A percentile compares a stretch with the other conserved stretches of the same genome.
phyloP scores from a whole-genome alignment of 2,113 vertebrate genomes.

The Callocephalon fimbriatum region DNA sequence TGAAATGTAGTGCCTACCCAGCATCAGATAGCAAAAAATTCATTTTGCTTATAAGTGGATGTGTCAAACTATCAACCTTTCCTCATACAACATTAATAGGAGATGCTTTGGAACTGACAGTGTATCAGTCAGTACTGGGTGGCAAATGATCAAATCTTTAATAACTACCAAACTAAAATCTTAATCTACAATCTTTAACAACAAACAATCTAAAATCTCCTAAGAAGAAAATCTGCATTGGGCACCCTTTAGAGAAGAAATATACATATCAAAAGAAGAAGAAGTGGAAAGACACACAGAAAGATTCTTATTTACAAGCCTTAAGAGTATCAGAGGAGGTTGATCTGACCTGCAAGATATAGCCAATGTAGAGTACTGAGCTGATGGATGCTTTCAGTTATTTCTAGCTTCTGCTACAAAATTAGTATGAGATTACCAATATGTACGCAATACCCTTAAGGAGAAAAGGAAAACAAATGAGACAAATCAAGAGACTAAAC shows the following conservation, averaged over 20 bases:
- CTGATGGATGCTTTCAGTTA: not conserved
- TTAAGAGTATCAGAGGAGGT: not conserved
- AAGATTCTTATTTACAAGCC: not conserved
- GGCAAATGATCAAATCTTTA: constrained; percentile 56
- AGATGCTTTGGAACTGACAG: not conserved
- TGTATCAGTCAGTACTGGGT: not conserved
- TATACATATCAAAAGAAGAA: not conserved
- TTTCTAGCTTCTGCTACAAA: not conserved
- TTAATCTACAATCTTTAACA: constrained; percentile 67
- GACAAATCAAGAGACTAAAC: not conserved
- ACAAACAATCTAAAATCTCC: constrained; percentile 45
- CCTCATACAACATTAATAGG: constrained; percentile 25
- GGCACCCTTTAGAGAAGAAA: not conserved
- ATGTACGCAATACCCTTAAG: not conserved
- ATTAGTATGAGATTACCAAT: not conserved
- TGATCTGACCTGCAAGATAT: not conserved
- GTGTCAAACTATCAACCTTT: constrained; percentile 29
- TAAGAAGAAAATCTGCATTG: not conserved
- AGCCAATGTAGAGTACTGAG: not conserved
- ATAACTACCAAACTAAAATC: constrained; percentile 45
- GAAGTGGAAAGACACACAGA: not conserved
- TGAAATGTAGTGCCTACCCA: not conserved
- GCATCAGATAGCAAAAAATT: constrained; percentile 46
- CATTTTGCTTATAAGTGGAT: constrained; percentile 19
- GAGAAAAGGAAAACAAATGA: not conserved